These are phyloP conservation scores for Drosophila diplacantha DNA, from an alignment of 2,888 invertebrate species.

Conservation along the genomic window DNA sequence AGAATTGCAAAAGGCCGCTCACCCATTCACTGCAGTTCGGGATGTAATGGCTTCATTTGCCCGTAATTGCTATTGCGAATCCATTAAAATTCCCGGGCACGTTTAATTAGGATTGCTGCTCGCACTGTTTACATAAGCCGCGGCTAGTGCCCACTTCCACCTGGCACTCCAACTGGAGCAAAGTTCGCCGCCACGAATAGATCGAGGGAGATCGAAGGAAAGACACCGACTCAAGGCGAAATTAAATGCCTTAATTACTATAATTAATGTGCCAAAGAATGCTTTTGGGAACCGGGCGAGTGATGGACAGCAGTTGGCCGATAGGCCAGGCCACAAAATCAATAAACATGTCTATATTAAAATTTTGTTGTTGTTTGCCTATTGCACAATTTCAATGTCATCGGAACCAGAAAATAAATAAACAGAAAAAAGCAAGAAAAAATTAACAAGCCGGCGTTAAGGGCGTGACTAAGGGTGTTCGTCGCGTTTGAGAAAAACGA, in stretches of 20 bases:
- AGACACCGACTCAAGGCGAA: slow-evolving; percentile 48
- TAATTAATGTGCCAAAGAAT: slow-evolving; percentile 62
- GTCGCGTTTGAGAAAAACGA: slow-evolving; percentile 26
- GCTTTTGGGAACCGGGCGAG: slow-evolving; percentile 41
- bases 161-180: slow-evolving; percentile 14
- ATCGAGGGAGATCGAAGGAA: slow-evolving; percentile 1
- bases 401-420: slow-evolving; percentile 22
- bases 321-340: slow-evolving; percentile 41
- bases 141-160: slow-evolving; percentile 2
- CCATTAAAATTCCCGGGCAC: slow-evolving; percentile 26
- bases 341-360: slow-evolving; percentile 49
- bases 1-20: slow-evolving; percentile 61
- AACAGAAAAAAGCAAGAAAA: slow-evolving; percentile 18
- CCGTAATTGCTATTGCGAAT: slow-evolving; percentile 26
- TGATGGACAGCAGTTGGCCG: slow-evolving; percentile 32
- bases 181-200: slow-evolving; percentile 19
- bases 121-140: slow-evolving; percentile 17
- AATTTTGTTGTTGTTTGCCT: slow-evolving; percentile 24
- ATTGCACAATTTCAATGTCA: slow-evolving; percentile 67
- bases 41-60: slow-evolving; percentile 39
- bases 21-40: slow-evolving; percentile 43
- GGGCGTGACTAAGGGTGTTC: slow-evolving; percentile 55
- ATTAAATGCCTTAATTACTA: slow-evolving; percentile 55
- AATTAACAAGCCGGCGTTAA: slow-evolving; percentile 48
- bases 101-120: slow-evolving; percentile 31